Percentiles rank a stretch among this genome's conserved stretches.
Conservation (phyloP, 2,113 vertebrate genomes). For the Coturnix japonica region DNA sequence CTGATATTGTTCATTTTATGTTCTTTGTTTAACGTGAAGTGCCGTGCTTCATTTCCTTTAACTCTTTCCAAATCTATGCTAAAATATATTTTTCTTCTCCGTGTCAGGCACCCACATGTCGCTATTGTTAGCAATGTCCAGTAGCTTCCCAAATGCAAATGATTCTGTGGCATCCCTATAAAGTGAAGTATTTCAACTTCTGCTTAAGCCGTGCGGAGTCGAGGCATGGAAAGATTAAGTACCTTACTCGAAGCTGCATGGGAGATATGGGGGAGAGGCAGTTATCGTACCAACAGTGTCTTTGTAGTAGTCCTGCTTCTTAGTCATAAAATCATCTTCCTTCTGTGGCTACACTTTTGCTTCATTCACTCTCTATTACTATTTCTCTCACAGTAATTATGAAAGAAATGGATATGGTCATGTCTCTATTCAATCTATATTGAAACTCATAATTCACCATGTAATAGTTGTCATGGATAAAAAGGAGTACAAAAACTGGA, state of each 20-base stretch:
- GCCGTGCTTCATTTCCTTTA: neutral
- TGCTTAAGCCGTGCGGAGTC: conserved; percentile 32
- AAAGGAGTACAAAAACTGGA: conserved; percentile 36
- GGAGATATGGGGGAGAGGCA: conserved; percentile 55
- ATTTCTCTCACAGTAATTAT: conserved; percentile 33
- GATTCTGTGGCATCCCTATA: conserved; percentile 37
- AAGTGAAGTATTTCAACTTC: conserved; percentile 61
- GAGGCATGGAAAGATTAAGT: conserved; percentile 55
- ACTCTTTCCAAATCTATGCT: neutral
- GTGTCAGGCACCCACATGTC: neutral
- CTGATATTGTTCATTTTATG: neutral
- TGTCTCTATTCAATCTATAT: conserved; percentile 27
- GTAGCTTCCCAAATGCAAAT: conserved; percentile 43
- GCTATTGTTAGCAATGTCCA: conserved; percentile 9
- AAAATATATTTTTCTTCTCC: neutral
- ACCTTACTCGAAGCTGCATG: conserved; percentile 32
- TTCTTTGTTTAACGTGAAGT: neutral
- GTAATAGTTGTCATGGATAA: conserved; percentile 32
- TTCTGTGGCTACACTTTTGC: conserved; percentile 25
- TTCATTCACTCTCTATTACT: conserved; percentile 33
- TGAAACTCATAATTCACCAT: conserved; percentile 34
- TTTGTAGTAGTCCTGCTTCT: conserved; percentile 1
- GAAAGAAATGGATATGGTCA: conserved; percentile 17
- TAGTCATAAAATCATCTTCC: conserved; percentile 40
- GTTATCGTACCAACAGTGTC: neutral